These are phyloP conservation scores for Cydia fagiglandana DNA, from an alignment of 1,140 invertebrate species.

Conservation along the genomic window DNA sequence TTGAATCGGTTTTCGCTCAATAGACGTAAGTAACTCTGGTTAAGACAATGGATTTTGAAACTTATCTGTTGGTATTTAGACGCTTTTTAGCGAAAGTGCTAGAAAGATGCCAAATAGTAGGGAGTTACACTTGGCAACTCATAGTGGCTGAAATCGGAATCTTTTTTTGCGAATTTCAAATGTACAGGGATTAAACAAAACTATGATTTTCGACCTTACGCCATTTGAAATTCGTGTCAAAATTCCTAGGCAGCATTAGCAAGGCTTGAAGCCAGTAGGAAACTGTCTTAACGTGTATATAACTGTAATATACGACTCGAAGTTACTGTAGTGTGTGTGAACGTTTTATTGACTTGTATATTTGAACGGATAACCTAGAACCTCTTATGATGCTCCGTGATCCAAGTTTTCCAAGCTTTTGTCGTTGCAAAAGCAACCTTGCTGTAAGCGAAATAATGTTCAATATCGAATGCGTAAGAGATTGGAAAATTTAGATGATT, in stretches of 20 bases:
- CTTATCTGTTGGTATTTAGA: conserved; percentile 11
- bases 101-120: conserved; percentile 39
- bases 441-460: neutral
- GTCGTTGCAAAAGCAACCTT: neutral
- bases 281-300: conserved; percentile 3
- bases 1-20: conserved; percentile 60
- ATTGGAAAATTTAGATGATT: neutral
- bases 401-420: conserved; percentile 15
- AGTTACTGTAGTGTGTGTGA: conserved; percentile 22
- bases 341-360: conserved; percentile 19
- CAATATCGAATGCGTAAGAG: neutral
- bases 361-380: conserved; percentile 21
- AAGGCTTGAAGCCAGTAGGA: conserved; percentile 11
- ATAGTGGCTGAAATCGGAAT: neutral
- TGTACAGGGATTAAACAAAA: neutral
- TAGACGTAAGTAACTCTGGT: conserved; percentile 46
- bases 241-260: neutral
- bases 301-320: conserved; percentile 20
- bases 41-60: conserved; percentile 3
- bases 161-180: neutral
- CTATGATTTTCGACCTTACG: neutral
- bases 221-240: neutral
- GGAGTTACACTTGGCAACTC: conserved; percentile 5
- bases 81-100: conserved; percentile 17
- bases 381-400: conserved; percentile 18